Base-by-base conservation (phyloP, 2,113 vertebrate species). In the Ovis canadensis region DNA sequence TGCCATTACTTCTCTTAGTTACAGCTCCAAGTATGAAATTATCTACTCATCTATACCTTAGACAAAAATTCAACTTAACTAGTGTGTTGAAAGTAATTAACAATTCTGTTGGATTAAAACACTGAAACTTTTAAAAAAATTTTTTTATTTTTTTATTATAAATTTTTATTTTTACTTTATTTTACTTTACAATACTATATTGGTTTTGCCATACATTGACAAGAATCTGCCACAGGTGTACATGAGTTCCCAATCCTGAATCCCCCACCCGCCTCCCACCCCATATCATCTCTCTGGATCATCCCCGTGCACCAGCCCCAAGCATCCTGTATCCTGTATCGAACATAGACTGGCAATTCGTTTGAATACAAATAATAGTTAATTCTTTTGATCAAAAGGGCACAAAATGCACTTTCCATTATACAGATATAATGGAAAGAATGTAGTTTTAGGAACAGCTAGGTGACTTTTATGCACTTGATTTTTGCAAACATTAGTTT, bases 21-120 rank as follows among this genome's bases (percentile, higher is more conserved):
- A 52, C 80, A 55, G 6, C 21, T 14, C 15, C 33, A 96, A 97
- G 27, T 88, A 5, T 33, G 17, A 82, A 95, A 86, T 95, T 94
- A 95, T 80, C 31, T 91, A 11, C 14, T 93, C 80, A 55, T 60
- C 10, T 45, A 57, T 17, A 45, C 88, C 85, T 93, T 95, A 82
- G 10, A n/a, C 9, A 97, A 97, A 85, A 85, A 67, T 31, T 78
- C 6, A 97, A 94, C 14, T 23, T 92, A 96, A 62, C 7, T 82
- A 25, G 7, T 40, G 1, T 27, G 87, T 36, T 71, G 15, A 82
- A 3, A 74, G 3, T 64, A 55, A 71, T 86, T 89, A 90, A 89
- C 11, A 50, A 80, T 87, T 90, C 6, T 95, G 11, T 60, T 96
- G 36, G 6, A 50, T 91, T 82, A 91, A 84, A 87, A 83, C 78